These are phyloP conservation scores for Barypeithes pellucidus DNA, from an alignment of 2,888 invertebrate species.

Conservation along the genomic window DNA sequence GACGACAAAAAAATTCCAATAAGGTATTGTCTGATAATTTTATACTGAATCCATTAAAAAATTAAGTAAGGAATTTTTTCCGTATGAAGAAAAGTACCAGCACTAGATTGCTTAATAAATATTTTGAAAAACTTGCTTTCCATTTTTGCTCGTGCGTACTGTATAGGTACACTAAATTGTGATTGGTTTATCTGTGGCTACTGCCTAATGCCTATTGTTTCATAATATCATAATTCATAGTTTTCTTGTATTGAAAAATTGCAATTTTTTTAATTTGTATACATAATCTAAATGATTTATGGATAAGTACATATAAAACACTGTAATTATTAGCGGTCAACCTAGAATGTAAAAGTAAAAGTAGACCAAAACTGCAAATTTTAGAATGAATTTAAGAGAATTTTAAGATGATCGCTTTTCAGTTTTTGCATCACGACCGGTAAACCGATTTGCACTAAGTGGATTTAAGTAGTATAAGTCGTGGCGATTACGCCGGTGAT, in stretches of 20 bases:
- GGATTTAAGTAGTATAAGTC: no score
- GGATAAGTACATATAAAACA: not conserved
- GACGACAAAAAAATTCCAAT: not conserved
- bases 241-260: not conserved
- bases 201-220: no score
- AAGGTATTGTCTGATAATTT: constrained; percentile 20
- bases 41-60: constrained; percentile 16
- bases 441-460: no score
- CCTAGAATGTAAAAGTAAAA: constrained; percentile 2
- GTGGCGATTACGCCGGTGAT: no score
- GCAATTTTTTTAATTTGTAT: not conserved
- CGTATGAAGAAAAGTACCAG: not conserved
- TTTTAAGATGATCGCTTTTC: not conserved
- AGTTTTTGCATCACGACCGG: no score
- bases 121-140: not conserved
- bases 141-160: not conserved
- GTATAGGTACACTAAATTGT: not conserved
- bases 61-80: constrained; percentile 2
- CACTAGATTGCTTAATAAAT: not conserved
- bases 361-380: not conserved
- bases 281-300: not conserved
- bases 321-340: no score
- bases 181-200: no score
- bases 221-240: no score
- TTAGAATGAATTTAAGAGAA: not conserved